Evolutionary conservation across 2,113 vertebrate genomes (phyloP), one percentile per base, ranked within the genome.

Genomic region (Bubo bubo): DNA sequence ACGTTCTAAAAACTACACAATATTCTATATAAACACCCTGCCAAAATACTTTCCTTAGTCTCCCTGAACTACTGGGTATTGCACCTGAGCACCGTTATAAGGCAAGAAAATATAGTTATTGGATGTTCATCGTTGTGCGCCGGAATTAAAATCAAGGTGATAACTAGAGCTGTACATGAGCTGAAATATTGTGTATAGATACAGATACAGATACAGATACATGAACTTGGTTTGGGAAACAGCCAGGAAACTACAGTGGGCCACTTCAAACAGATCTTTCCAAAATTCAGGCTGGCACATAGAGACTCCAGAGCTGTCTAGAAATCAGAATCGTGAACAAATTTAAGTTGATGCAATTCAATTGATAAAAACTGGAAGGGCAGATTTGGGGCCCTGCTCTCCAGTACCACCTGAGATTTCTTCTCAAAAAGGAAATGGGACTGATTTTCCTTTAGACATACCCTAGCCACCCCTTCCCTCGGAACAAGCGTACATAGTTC

Each of bases 91-190:
- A 76, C 52, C 19, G 4, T 84, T 92, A 23, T 6, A 66, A 79
- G 79, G 52, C 45, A 79, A 90, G 68, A 81, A 93, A 96, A 96
- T 56, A 67, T 0, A 66, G 67, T 70, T 82, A 64, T 16, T n/a
- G 72, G 55, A 60, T 34, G 20, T 62, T 86, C 75, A 28, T 45
- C 72, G 89, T 49, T 71, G 52, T 7, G 3, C 41, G 88, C 55
- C 67, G 14, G 9, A 67, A 96, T 49, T 77, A 86, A 95, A 97
- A 88, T 52, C 88, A 85, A 95, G 97, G 88, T 95, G 88, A 70
- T 88, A 94, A 93, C 53, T 58, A 35, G 56, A 95, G 91, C 66
- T 73, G 86, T 80, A 79, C 6, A 2, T 37, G 95, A 96, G 89
- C 45, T 90, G 84, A 97, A 97, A 95, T 80, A 85, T 3, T 15